A percentile compares a stretch with the other conserved stretches of the same genome.
phyloP scores from a whole-genome alignment of 1,140 invertebrate species.

The Charaxes varanes region DNA sequence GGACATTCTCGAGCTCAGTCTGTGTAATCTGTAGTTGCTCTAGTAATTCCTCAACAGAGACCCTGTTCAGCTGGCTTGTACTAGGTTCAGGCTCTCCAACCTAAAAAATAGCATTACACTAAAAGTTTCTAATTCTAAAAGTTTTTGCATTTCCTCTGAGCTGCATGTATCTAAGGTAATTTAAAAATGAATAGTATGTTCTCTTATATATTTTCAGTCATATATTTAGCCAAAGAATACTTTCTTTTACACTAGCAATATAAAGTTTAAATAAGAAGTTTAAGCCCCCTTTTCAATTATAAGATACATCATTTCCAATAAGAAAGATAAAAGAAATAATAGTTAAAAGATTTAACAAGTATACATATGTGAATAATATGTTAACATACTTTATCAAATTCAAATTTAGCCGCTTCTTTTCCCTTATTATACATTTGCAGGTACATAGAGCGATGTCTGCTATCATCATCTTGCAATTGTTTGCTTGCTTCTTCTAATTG shows the following conservation, averaged over 20 bases:
- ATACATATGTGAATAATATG: no score
- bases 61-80: slow-evolving; percentile 74
- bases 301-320: no score
- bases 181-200: no score
- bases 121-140: background rate
- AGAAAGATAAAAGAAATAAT: no score
- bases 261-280: no score
- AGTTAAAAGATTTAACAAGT: no score
- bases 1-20: slow-evolving; percentile 88
- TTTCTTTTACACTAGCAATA: no score
- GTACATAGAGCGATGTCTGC: slow-evolving; percentile 84
- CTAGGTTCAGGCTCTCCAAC: slow-evolving; percentile 75
- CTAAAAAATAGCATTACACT: slow-evolving; percentile 54
- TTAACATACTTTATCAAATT: slow-evolving; percentile 74
- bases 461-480: slow-evolving; percentile 82
- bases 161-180: no score
- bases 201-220: no score
- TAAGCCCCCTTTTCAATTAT: no score
- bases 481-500: slow-evolving; percentile 80
- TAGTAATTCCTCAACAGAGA: slow-evolving; percentile 84
- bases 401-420: slow-evolving; percentile 83
- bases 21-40: slow-evolving; percentile 87
- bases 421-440: slow-evolving; percentile 89
- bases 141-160: no score
- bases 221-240: no score